phyloP scores from a whole-genome alignment of 2,113 vertebrate genomes.

The Tragelaphus scriptus region DNA sequence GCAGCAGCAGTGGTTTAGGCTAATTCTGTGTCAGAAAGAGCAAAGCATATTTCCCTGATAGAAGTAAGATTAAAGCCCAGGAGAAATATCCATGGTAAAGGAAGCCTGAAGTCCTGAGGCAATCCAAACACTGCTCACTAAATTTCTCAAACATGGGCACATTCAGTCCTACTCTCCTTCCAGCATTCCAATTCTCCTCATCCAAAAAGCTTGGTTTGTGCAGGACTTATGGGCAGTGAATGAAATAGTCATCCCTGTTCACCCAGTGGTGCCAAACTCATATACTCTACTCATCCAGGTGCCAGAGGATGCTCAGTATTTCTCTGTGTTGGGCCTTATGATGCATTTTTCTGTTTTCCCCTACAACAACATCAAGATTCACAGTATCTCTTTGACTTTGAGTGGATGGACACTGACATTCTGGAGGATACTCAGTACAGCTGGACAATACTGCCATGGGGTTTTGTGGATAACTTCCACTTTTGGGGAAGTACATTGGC shows the following conservation, averaged over 20 bases:
- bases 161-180: neutral
- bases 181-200: neutral
- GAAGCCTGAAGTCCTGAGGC: neutral
- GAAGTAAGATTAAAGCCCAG: neutral
- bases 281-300: neutral
- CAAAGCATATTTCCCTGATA: neutral
- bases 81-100: neutral
- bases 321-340: neutral
- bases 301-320: neutral
- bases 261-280: neutral
- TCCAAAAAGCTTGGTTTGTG: neutral
- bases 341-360: neutral
- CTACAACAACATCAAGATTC: neutral
- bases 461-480: neutral
- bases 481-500: neutral
- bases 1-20: neutral
- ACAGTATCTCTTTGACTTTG: neutral
- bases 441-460: neutral
- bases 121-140: neutral
- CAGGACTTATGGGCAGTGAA: neutral
- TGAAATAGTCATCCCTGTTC: neutral
- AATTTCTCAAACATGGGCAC: neutral
- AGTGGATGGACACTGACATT: neutral
- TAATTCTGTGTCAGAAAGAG: neutral
- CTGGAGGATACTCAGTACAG: neutral